Evolutionary conservation across 2,888 invertebrate species (phyloP), one percentile per base, ranked within the genome.

Genomic region (Xestia ashworthii): DNA sequence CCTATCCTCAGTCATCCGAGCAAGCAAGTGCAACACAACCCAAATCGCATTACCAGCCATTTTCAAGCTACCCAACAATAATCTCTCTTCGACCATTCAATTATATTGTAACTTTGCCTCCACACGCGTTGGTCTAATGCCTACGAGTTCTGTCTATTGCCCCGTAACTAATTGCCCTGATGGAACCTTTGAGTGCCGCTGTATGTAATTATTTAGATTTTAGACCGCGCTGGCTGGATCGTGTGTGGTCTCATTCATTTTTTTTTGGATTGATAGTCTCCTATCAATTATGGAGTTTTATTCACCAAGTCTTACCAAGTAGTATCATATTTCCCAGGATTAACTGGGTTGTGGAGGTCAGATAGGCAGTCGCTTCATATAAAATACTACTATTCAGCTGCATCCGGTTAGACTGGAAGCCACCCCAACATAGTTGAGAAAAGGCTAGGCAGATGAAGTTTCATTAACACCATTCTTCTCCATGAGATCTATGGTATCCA

Each of bases 181-280:
- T 75, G 68, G 74, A 60, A 44, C 48, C 53, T 86, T 71, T 71
- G 74, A 68, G 73, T 75, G 55, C 60, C 5, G 62, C 41, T 22
- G 74, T 60, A 86, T 60, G 62, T 78, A 72, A 86, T 83, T 86
- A 86, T 83, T 83, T 72, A n/a, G 38, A 64, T 65, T 83, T 76
- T 60, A 32, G 50, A 65, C 46, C 53, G 44, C 46, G 25, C 67
- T 62, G 41, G 11, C n/a, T 70, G 6, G 38, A 44, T 46, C 64
- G 85, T 82, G 83, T 78, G 83, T 73, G 78, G 78, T 86, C 77
- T 65, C 22, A 5, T 22, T 53, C 22, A 22, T 19, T 53, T n/a
- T 53, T n/a, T 53, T 32, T 71, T 60, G 32, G 11, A 38, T 70
- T 19, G 25, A 22, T 53, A 41, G 41, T 41, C 41, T 41, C 41